phyloP scores from a whole-genome alignment of 2,113 vertebrate species.

The Pterocles gutturalis region DNA sequence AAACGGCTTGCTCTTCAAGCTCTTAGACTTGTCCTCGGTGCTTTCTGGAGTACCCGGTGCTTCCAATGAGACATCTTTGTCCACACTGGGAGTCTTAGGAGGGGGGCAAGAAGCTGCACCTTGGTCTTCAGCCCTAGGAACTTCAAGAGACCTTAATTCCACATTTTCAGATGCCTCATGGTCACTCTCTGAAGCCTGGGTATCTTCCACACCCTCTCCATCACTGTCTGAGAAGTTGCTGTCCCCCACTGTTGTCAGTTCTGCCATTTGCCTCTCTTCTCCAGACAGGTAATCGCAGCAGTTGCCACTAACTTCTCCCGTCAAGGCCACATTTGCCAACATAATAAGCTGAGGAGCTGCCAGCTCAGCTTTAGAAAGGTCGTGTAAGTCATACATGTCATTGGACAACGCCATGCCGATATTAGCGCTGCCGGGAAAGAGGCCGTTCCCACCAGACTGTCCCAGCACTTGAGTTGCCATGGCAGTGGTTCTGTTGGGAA shows the following conservation, averaged over 20 bases:
- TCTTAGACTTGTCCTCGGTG: constrained; percentile 76
- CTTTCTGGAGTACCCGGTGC: constrained; percentile 28
- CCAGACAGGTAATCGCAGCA: constrained; percentile 83
- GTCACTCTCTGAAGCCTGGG: constrained; percentile 49
- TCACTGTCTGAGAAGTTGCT: constrained; percentile 92
- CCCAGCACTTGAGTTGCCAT: constrained; percentile 91
- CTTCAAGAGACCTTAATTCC: constrained; percentile 47
- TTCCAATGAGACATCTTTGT: constrained; percentile 66
- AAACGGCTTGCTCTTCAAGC: constrained; percentile 90
- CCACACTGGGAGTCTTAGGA: constrained; percentile 52
- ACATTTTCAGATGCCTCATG: constrained; percentile 50
- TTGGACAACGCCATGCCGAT: constrained; percentile 81
- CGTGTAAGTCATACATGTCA: constrained; percentile 83
- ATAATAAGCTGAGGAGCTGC: constrained; percentile 94
- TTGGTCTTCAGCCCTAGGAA: constrained; percentile 21
- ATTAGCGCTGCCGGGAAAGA: constrained; percentile 77
- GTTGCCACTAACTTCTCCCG: constrained; percentile 79
- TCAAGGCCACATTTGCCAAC: constrained; percentile 94
- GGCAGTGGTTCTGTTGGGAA: constrained; percentile 51
- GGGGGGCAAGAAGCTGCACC: constrained; percentile 31
- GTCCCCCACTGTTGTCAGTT: constrained; percentile 90
- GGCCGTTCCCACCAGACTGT: constrained; percentile 81
- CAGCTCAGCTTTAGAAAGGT: constrained; percentile 86
- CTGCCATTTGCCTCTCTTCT: constrained; percentile 95
- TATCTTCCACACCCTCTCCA: constrained; percentile 84